A percentile compares a stretch with the other conserved stretches of the same genome.
These are phyloP conservation scores for Aporrectodea caliginosa DNA, from an alignment of 1,140 invertebrate species.

Conservation along the genomic window DNA sequence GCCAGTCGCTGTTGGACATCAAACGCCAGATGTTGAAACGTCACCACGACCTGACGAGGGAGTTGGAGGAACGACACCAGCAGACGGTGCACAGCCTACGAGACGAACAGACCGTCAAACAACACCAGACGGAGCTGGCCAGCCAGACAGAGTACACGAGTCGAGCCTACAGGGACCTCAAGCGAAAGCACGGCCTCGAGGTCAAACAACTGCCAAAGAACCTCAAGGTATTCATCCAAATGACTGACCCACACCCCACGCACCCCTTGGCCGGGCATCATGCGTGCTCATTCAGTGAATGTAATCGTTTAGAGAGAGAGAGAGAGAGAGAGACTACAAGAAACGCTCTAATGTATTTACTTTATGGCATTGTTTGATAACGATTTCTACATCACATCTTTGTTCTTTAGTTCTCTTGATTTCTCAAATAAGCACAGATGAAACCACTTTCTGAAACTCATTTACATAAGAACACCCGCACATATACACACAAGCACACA, in stretches of 20 bases:
- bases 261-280: background rate
- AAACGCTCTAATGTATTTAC: background rate
- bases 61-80: constrained; percentile 66
- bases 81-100: constrained; percentile 85
- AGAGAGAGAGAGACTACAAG: background rate
- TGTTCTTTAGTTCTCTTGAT: too few relatives aligned
- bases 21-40: background rate
- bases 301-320: too few relatives aligned
- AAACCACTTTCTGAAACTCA: too few relatives aligned
- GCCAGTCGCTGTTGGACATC: background rate
- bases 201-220: constrained; percentile 98
- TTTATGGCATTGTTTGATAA: too few relatives aligned
- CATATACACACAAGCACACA: too few relatives aligned
- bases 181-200: constrained; percentile 95
- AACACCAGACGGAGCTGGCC: constrained; percentile 89
- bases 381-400: too few relatives aligned
- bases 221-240: constrained; percentile 73
- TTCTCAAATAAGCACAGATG: too few relatives aligned
- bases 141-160: constrained; percentile 97
- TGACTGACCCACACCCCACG: background rate
- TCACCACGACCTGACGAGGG: constrained; percentile 6
- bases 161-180: constrained; percentile 83
- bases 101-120: constrained; percentile 76
- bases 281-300: background rate
- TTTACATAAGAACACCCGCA: too few relatives aligned